Percentiles rank a stretch among this genome's conserved stretches.
Evolutionary conservation across 2,888 invertebrate genomes (phyloP).

Genomic region (Brachylomia viminalis): DNA sequence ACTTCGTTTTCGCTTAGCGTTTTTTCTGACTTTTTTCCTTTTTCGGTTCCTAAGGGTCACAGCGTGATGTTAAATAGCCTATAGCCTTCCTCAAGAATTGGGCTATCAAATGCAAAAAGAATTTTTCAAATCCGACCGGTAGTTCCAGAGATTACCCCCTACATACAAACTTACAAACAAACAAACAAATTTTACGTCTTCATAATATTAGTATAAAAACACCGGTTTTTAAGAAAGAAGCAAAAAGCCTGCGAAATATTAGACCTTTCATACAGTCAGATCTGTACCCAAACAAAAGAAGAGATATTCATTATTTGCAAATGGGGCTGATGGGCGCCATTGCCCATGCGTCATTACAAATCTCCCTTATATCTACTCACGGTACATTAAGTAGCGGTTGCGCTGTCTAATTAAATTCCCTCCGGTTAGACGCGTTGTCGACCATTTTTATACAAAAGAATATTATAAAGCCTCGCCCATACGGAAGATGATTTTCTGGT

Average conservation of each 20-base stretch:
- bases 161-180: too few species aligned
- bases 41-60: too few species aligned
- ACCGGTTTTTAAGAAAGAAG: neutral
- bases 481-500: conserved; percentile 48
- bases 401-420: conserved; percentile 87
- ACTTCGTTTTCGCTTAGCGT: too few species aligned
- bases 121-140: too few species aligned
- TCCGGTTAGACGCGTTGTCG: conserved; percentile 74
- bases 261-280: conserved; percentile 6
- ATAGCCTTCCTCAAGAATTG: too few species aligned
- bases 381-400: conserved; percentile 83
- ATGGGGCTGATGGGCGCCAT: conserved; percentile 48
- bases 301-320: conserved; percentile 64
- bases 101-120: too few species aligned
- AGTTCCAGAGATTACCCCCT: too few species aligned
- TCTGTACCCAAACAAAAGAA: conserved; percentile 42
- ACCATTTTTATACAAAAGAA: conserved; percentile 76
- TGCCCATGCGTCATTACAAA: conserved; percentile 75
- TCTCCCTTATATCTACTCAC: conserved; percentile 83
- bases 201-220: neutral
- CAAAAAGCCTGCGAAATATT: conserved; percentile 18
- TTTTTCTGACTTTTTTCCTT: too few species aligned
- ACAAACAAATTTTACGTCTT: too few species aligned
- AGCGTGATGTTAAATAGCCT: too few species aligned
- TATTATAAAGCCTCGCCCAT: conserved; percentile 70